A percentile compares a stretch with the other conserved stretches of the same genome.
Evolutionary conservation across 2,797 vertebrate genomes (phyloP).

Genomic region (Telmatherina bonti): DNA sequence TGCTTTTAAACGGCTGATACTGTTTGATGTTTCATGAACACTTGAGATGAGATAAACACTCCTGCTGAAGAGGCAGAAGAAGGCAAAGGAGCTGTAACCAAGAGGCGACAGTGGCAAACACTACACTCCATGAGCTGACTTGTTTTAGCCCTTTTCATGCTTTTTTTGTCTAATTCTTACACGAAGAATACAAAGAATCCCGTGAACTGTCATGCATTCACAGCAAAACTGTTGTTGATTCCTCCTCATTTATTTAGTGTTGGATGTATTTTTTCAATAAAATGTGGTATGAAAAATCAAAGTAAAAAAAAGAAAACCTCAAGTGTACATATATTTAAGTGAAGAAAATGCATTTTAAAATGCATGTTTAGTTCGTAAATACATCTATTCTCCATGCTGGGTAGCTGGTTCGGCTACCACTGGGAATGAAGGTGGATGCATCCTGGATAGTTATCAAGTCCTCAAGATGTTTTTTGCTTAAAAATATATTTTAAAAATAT

Average conservation of each 20-base stretch:
- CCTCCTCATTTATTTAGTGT: no score
- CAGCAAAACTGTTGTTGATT: no score
- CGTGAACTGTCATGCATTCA: not conserved
- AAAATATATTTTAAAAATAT: not conserved
- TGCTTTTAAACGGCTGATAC: constrained; percentile 60
- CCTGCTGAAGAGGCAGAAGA: not conserved
- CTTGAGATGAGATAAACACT: constrained; percentile 19
- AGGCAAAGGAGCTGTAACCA: not conserved
- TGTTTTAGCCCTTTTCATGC: constrained; percentile 8
- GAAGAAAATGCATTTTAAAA: not conserved
- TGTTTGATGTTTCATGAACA: constrained; percentile 27
- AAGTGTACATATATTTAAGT: not conserved
- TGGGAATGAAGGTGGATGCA: not conserved
- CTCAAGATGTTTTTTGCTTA: not conserved
- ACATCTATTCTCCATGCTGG: not conserved
- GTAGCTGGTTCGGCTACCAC: not conserved
- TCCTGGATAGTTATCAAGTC: not conserved
- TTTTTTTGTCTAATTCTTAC: not conserved
- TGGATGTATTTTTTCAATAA: no score
- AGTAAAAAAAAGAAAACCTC: no score
- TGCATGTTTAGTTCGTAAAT: not conserved
- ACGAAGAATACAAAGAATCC: not conserved
- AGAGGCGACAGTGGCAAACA: constrained; percentile 1
- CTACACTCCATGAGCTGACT: not conserved
- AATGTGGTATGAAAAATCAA: no score